A percentile compares a stretch with the other conserved stretches of the same genome.
Evolutionary conservation across 2,888 invertebrate species (phyloP).

Genomic region (Tubulanus polymorphus): DNA sequence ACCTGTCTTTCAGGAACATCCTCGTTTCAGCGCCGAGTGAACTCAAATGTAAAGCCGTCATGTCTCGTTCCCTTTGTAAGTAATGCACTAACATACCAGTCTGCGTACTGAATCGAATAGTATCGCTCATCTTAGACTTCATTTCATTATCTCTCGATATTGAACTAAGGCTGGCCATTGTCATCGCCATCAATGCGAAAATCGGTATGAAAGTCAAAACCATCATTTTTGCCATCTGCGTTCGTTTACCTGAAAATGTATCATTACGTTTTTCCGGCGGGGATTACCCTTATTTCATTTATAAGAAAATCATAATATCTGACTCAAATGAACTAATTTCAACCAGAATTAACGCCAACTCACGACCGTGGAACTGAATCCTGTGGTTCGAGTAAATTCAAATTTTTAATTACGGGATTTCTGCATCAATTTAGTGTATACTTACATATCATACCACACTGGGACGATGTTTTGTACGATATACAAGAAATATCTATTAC

Average conservation of each 20-base stretch:
- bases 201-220: slow-evolving; percentile 21
- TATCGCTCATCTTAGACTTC: slow-evolving; percentile 11
- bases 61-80: slow-evolving; percentile 35
- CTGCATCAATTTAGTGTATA: no score
- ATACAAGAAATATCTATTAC: no score
- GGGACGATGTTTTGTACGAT: no score
- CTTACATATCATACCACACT: no score
- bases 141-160: slow-evolving; percentile 11
- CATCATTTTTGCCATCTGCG: slow-evolving; percentile 29
- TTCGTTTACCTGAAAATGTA: slow-evolving; percentile 28
- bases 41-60: slow-evolving; percentile 39
- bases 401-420: no score
- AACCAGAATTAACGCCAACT: no score
- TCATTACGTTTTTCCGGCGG: no score
- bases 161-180: slow-evolving; percentile 14
- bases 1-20: slow-evolving; percentile 24
- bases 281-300: no score
- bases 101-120: slow-evolving; percentile 21
- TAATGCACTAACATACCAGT: slow-evolving; percentile 24
- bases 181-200: slow-evolving; percentile 17
- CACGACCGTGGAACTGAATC: no score
- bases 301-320: no score
- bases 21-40: slow-evolving; percentile 36
- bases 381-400: no score
- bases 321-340: no score